Percentiles rank a stretch among this genome's conserved stretches.
Evolutionary conservation across 2,113 vertebrate species (phyloP).

Genomic region (Halichoerus grypus): DNA sequence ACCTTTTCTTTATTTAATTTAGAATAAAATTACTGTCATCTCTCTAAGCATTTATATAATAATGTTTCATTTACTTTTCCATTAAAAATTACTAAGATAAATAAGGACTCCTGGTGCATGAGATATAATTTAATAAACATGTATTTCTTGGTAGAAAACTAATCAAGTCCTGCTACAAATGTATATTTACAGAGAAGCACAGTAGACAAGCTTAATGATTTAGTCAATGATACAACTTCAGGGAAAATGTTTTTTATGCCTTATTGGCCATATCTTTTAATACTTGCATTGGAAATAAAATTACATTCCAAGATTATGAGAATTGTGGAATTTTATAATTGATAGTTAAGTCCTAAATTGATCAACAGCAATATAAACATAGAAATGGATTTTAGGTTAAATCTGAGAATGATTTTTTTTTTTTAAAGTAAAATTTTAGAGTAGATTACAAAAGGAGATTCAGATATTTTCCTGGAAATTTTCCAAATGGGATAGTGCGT

Average conservation of each 20-base stretch:
- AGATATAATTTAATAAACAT: constrained; percentile 73
- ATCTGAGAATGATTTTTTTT: constrained; percentile 49
- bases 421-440: neutral
- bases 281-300: constrained; percentile 64
- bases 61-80: constrained; percentile 72
- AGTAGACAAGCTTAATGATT: constrained; percentile 63
- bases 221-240: constrained; percentile 33
- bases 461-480: constrained; percentile 39
- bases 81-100: constrained; percentile 76
- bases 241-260: constrained; percentile 60
- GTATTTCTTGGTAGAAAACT: constrained; percentile 70
- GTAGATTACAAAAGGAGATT: neutral
- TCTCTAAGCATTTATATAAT: constrained; percentile 71
- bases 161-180: constrained; percentile 67
- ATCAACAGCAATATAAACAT: constrained; percentile 50
- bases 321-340: constrained; percentile 69
- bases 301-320: constrained; percentile 51
- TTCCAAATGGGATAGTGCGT: neutral
- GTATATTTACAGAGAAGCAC: constrained; percentile 36
- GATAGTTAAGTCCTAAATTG: constrained; percentile 36
- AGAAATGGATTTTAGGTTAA: constrained; percentile 59
- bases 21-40: constrained; percentile 72
- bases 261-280: constrained; percentile 59
- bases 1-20: constrained; percentile 75
- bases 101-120: constrained; percentile 57